Base-by-base conservation (phyloP, 2,113 vertebrate genomes). In the Brienomyrus brachyistius region DNA sequence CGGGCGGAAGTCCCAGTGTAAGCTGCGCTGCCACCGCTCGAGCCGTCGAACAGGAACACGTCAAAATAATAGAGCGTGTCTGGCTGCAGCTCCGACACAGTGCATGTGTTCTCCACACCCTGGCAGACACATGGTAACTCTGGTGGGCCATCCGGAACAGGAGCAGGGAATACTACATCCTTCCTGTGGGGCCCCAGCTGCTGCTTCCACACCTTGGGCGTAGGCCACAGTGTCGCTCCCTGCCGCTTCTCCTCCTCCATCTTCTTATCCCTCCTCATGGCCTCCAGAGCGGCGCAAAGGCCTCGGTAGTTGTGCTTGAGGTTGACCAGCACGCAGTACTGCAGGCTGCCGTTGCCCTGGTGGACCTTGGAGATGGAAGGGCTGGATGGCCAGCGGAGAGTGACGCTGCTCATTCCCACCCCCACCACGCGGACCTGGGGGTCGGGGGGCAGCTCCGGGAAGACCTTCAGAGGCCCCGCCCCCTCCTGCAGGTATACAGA, bases 11-110 rank as follows among this genome's bases (percentile, higher is more conserved):
- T 94, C 35, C 97, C 97, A 0, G 94, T 96, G 91, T 97, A 98
- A 0, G 97, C 94, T 0, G 88, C 85, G 0, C 95, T 98, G 56
- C 97, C 97, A 0, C 96, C 94, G 1, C 97, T 97, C 21, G 95
- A 88, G 87, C 94, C 93, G 83, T 98, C 96, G 0, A 97, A 94
- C 59, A 96, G 94, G 77, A 97, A 98, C 17, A 98, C 93, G 0
- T 98, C 97, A n/a, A 98, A 97, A 92, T 97, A 97, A 90, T 98
- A 98, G 85, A 95, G 95, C 1, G 95, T 97, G 91, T 94, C 95
- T 5, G 97, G 96, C 43, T 94, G 94, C 84, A 98, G 96, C 5
- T 92, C 96, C 0, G 96, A 94, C 84, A 98, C 93, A 0, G 96
- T 97, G 93, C 97, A 97, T 0, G 95, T 95, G 21, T 94, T 98